phyloP scores from a whole-genome alignment of 2,888 invertebrate species.

The Lasioglossum lativentre region DNA sequence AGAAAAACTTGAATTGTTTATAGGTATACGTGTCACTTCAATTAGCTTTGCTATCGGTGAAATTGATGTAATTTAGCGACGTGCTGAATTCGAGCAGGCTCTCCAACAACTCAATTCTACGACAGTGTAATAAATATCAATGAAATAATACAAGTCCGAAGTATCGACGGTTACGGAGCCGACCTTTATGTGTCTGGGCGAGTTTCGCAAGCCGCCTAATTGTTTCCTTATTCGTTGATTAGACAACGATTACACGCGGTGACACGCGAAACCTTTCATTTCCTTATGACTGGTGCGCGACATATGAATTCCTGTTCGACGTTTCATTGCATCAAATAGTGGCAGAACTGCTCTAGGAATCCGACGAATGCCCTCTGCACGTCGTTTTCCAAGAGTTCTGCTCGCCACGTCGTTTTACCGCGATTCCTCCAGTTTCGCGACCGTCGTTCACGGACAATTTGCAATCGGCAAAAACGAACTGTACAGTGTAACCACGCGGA shows the following conservation, averaged over 20 bases:
- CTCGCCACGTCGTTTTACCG: slow-evolving; percentile 46
- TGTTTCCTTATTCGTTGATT: slow-evolving; percentile 46
- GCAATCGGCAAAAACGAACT: slow-evolving; percentile 27
- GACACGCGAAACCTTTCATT: slow-evolving; percentile 63
- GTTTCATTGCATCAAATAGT: slow-evolving; percentile 64
- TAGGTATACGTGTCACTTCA: neutral
- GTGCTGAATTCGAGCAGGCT: neutral
- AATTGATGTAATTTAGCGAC: neutral
- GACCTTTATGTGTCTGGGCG: neutral
- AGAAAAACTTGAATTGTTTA: neutral
- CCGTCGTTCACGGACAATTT: slow-evolving; percentile 26
- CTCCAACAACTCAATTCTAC: slow-evolving; percentile 17
- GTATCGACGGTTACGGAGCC: neutral
- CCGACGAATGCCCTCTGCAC: slow-evolving; percentile 57
- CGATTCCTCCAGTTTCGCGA: slow-evolving; percentile 51
- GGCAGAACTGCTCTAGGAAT: slow-evolving; percentile 66
- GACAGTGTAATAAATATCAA: neutral
- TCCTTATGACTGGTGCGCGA: slow-evolving; percentile 67
- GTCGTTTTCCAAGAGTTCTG: slow-evolving; percentile 50
- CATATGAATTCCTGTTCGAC: slow-evolving; percentile 66
- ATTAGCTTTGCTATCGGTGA: neutral
- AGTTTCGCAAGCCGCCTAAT: slow-evolving; percentile 37
- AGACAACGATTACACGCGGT: slow-evolving; percentile 45
- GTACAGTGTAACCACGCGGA: slow-evolving; percentile 15
- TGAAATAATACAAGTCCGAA: neutral